A percentile compares a stretch with the other conserved stretches of the same genome.
Conservation (phyloP, 2,797 vertebrate species). For the Crypturellus tataupa region DNA sequence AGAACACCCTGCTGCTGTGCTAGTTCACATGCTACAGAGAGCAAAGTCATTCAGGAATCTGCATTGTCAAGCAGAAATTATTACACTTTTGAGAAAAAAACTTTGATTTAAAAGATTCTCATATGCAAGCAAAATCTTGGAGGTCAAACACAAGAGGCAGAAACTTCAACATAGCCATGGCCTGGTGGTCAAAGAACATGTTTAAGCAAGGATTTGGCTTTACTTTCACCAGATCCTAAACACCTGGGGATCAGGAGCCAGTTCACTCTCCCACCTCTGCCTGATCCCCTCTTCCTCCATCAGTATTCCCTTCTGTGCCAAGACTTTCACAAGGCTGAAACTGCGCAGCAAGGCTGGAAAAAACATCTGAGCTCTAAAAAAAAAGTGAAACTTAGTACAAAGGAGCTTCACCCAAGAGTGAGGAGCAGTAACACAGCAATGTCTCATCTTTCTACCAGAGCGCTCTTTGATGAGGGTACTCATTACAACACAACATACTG, state of each 20-base stretch:
- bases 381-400: background rate
- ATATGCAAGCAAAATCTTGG: background rate
- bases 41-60: background rate
- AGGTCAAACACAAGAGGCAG: background rate
- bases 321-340: background rate
- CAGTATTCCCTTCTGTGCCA: background rate
- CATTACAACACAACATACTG: background rate
- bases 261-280: background rate
- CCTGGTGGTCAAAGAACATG: fast-evolving
- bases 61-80: background rate
- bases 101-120: background rate
- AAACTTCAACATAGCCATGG: background rate
- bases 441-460: background rate
- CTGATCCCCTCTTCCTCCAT: background rate
- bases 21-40: background rate
- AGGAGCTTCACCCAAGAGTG: background rate
- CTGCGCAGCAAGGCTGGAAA: background rate
- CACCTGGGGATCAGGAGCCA: background rate
- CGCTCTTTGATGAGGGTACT: background rate
- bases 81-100: background rate
- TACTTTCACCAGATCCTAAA: background rate
- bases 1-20: background rate
- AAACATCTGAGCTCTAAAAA: background rate
- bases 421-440: fast-evolving
- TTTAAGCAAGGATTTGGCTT: background rate